Evolutionary conservation across 2,113 vertebrate species (phyloP).

Genomic region (Tretioscincus oriximinensis): DNA sequence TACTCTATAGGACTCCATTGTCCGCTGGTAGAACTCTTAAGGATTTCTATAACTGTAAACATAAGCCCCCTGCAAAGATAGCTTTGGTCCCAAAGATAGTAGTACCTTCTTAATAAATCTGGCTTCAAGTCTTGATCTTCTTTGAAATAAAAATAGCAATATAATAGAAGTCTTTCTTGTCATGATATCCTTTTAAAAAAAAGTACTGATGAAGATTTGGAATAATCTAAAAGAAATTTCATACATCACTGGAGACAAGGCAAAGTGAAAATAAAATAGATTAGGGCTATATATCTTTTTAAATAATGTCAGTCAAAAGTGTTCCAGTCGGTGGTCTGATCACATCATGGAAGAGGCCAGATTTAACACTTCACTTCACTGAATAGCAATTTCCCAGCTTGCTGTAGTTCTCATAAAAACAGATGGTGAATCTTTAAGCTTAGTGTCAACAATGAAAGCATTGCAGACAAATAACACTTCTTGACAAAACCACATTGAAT

Average conservation of each 20-base stretch:
- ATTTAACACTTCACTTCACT: constrained; percentile 71
- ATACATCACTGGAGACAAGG: constrained; percentile 65
- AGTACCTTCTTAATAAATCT: constrained; percentile 27
- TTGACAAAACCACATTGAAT: constrained; percentile 24
- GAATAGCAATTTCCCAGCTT: constrained; percentile 62
- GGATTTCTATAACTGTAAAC: background rate
- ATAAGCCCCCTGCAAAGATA: background rate
- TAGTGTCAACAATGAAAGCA: constrained; percentile 43
- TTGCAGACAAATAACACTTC: constrained; percentile 42
- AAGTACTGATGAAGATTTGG: constrained; percentile 54
- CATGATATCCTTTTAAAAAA: constrained; percentile 5
- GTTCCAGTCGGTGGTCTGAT: constrained; percentile 58
- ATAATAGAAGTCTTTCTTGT: constrained; percentile 23
- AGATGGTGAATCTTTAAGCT: constrained; percentile 50
- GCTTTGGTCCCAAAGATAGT: constrained; percentile 28
- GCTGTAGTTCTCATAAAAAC: constrained; percentile 48
- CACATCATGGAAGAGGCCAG: constrained; percentile 51
- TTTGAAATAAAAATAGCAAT: constrained; percentile 30
- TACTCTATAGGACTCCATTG: background rate
- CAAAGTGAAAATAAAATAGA: constrained; percentile 60
- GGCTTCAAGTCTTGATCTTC: constrained; percentile 35
- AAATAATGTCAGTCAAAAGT: constrained; percentile 61
- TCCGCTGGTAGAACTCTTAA: background rate
- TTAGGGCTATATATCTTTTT: constrained; percentile 54
- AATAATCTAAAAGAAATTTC: constrained; percentile 66